Evolutionary conservation across 2,797 vertebrate genomes (phyloP), one percentile per base, ranked within the genome.

Genomic region (Trichosurus vulpecula): DNA sequence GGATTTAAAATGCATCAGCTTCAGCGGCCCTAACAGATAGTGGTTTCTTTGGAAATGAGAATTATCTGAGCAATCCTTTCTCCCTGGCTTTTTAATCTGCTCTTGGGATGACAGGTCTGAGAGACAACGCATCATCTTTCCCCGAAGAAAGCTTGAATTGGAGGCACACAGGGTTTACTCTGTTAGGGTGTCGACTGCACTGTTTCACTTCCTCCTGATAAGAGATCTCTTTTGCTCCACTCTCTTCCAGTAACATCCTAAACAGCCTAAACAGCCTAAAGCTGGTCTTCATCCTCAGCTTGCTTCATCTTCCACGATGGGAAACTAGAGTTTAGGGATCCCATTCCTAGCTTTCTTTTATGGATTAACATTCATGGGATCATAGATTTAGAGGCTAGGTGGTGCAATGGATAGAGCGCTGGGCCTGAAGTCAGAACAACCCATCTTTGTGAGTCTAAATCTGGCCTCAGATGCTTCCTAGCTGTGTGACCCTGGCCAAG

Each of bases 31-130:
- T 27, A 47, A 81, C 74, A 81, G 74, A 47, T 19, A 27, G 41
- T 81, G 92, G 61, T 52, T 61, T 25, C 35, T 74, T 52, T 54
- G 52, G 19, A 41, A 81, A 66, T 41, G 52, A 92, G 41, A 19
- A 27, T 52, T 74, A 0, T 54, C 94, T 51, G 91, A 52, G 54
- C 91, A 92, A 14, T 51, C 56, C 95, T 95, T 54, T 54, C 89
- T 52, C 95, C 13, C 90, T 55, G 56, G 54, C 30, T 56, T 92
- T 92, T 91, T 41, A 27, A n/a, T 91, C 41, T 41, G 13, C n/a
- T 56, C 53, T 56, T 35, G 52, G 25, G 92, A 19, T 81, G 90
- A 47, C 29, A 0, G 41, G 6, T 3, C 0, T 52, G 54, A 0
- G 58, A 58, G 74, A 58, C n/a, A 29, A 51, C 29, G 13, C 1